Percentiles rank a stretch among this genome's conserved stretches.
Conservation (phyloP, 2,797 vertebrate species). For the Mormyrus hasselquistii region DNA sequence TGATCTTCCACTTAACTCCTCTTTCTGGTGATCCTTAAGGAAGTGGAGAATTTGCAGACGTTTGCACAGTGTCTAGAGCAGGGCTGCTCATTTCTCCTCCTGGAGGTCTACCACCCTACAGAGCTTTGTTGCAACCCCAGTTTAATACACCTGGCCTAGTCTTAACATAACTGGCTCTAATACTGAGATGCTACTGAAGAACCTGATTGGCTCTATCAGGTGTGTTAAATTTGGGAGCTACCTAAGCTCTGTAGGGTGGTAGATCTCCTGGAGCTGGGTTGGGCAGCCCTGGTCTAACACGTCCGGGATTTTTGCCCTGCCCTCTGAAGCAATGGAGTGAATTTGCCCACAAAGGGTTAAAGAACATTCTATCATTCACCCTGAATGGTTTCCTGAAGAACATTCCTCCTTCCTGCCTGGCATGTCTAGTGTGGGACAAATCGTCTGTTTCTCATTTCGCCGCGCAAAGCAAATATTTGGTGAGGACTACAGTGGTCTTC, state of each 20-base stretch:
- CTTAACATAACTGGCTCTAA: not conserved
- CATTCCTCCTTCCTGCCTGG: constrained; percentile 1
- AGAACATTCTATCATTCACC: not conserved
- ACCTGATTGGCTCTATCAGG: not conserved
- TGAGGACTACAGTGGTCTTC: constrained; percentile 1
- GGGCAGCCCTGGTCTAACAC: not conserved
- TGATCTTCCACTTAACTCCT: not conserved
- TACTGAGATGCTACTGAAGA: not conserved
- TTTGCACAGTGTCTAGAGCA: not conserved
- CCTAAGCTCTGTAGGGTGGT: not conserved
- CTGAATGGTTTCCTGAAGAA: constrained; percentile 9
- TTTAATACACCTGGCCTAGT: not conserved
- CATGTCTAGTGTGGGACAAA: not conserved
- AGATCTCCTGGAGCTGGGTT: not conserved
- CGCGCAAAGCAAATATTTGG: constrained; percentile 14
- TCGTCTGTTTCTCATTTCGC: constrained; percentile 24
- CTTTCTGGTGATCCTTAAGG: not conserved
- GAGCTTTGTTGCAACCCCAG: not conserved
- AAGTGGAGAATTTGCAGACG: not conserved
- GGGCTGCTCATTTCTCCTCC: not conserved
- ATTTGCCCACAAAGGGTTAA: constrained; percentile 1
- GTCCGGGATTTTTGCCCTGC: constrained; percentile 40
- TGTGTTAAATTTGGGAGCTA: not conserved
- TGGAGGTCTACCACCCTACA: not conserved
- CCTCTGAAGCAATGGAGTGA: constrained; percentile 35